Conservation (phyloP, 2,797 vertebrate species). For the Pogonophryne albipinna region DNA sequence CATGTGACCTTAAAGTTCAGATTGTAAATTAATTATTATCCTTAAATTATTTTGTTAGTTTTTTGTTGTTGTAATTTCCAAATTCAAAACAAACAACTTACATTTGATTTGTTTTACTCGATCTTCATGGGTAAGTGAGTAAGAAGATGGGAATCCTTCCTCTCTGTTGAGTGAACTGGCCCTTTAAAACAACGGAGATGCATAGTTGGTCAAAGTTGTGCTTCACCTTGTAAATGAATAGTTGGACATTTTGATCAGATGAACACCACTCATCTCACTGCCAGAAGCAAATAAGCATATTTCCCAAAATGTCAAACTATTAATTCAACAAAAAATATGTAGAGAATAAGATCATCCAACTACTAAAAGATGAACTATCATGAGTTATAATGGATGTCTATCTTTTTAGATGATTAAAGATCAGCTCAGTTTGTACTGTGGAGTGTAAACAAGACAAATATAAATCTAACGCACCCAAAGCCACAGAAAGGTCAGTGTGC, state of each 20-base stretch:
- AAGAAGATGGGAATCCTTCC: not conserved
- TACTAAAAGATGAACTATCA: not conserved
- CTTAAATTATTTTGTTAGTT: not conserved
- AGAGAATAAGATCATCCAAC: not conserved
- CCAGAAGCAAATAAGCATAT: too few relatives aligned
- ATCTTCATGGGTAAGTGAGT: not conserved
- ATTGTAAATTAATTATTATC: not conserved
- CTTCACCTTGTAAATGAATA: not conserved
- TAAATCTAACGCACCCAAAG: slow-evolving; percentile 14
- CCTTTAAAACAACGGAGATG: slow-evolving; percentile 31
- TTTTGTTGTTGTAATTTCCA: not conserved
- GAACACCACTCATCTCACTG: too few relatives aligned
- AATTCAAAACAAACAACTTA: not conserved
- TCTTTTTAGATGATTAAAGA: slow-evolving; percentile 6
- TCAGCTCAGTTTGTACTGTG: slow-evolving; percentile 14
- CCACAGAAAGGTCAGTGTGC: slow-evolving; percentile 4
- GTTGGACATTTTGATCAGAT: not conserved
- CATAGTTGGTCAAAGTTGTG: slow-evolving; percentile 25
- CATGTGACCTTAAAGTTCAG: not conserved
- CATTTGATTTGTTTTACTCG: too few relatives aligned
- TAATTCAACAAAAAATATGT: not conserved
- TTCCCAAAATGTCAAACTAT: too few relatives aligned
- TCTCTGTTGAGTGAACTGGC: slow-evolving; percentile 39
- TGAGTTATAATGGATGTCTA: not conserved
- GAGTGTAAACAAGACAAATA: slow-evolving; percentile 43